phyloP scores from a whole-genome alignment of 1,140 invertebrate species.

The Drosophila nikananu region DNA sequence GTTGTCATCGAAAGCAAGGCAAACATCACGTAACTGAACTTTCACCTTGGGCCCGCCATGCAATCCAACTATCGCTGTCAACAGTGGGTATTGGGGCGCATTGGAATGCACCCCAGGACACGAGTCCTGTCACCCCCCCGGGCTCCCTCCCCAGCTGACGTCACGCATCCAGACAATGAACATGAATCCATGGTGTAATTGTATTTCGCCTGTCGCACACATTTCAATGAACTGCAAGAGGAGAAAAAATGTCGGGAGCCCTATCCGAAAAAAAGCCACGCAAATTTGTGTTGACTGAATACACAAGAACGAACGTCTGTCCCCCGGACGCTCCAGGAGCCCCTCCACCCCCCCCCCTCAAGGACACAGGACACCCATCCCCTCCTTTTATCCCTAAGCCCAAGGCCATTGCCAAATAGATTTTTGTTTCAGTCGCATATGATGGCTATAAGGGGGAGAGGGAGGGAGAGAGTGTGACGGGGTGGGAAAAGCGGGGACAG shows the following conservation, averaged over 20 bases:
- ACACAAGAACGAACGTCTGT: constrained; percentile 40
- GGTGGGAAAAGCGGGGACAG: constrained; percentile 31
- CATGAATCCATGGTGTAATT: constrained; percentile 76
- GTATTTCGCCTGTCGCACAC: constrained; percentile 64
- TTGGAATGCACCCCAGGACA: constrained; percentile 37
- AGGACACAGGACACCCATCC: not conserved
- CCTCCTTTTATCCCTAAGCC: constrained; percentile 8
- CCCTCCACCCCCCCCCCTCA: not conserved
- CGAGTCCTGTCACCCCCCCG: not conserved
- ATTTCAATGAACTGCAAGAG: constrained; percentile 72
- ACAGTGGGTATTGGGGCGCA: constrained; percentile 32
- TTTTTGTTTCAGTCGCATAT: constrained; percentile 65
- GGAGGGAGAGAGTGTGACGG: not conserved
- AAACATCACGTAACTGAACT: constrained; percentile 69
- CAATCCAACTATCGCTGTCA: constrained; percentile 45
- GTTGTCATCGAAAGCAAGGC: constrained; percentile 33
- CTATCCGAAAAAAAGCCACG: constrained; percentile 1
- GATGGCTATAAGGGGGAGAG: constrained; percentile 11
- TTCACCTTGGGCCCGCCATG: constrained; percentile 59
- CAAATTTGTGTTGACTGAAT: constrained; percentile 62
- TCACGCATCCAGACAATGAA: constrained; percentile 61
- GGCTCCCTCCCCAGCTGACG: constrained; percentile 25
- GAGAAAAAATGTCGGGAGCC: constrained; percentile 19
- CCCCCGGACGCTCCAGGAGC: constrained; percentile 3
- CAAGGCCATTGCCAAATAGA: constrained; percentile 55